phyloP scores from a whole-genome alignment of 2,797 vertebrate species.

The Zenarchopterus dispar region DNA sequence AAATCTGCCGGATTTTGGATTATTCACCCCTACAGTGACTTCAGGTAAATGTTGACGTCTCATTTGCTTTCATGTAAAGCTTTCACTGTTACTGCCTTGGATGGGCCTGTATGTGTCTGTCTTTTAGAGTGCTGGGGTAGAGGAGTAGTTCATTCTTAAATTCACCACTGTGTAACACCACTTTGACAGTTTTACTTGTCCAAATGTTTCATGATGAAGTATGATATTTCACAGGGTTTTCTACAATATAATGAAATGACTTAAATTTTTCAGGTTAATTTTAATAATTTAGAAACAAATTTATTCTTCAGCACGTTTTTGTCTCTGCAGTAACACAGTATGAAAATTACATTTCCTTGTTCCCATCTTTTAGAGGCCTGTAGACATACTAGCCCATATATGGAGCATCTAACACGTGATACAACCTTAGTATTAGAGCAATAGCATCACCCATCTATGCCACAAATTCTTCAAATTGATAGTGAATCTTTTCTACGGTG shows the following conservation, averaged over 20 bases:
- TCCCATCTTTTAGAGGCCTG: too few species aligned
- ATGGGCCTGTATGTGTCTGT: slow-evolving; percentile 41
- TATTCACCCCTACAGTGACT: slow-evolving; percentile 99
- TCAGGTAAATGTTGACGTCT: slow-evolving; percentile 87
- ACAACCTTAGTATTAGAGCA: too few species aligned
- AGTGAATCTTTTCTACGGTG: too few species aligned
- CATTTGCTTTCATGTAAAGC: slow-evolving; percentile 4
- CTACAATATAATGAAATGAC: too few species aligned
- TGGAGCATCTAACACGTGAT: too few species aligned
- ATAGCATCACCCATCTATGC: too few species aligned
- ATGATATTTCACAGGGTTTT: background rate
- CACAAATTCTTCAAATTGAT: too few species aligned
- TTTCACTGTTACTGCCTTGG: slow-evolving; percentile 17
- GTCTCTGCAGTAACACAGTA: background rate
- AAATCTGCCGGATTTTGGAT: slow-evolving; percentile 99
- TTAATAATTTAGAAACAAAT: too few species aligned
- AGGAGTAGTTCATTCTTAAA: slow-evolving; percentile 1
- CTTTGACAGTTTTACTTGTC: too few species aligned
- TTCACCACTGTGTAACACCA: background rate
- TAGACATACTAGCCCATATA: too few species aligned
- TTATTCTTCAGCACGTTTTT: background rate
- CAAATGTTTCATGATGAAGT: background rate
- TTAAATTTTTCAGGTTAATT: too few species aligned
- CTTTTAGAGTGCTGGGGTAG: slow-evolving; percentile 5
- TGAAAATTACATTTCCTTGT: background rate